These are phyloP conservation scores for Ectropis crepuscularia DNA, from an alignment of 2,888 invertebrate genomes.

Conservation along the genomic window DNA sequence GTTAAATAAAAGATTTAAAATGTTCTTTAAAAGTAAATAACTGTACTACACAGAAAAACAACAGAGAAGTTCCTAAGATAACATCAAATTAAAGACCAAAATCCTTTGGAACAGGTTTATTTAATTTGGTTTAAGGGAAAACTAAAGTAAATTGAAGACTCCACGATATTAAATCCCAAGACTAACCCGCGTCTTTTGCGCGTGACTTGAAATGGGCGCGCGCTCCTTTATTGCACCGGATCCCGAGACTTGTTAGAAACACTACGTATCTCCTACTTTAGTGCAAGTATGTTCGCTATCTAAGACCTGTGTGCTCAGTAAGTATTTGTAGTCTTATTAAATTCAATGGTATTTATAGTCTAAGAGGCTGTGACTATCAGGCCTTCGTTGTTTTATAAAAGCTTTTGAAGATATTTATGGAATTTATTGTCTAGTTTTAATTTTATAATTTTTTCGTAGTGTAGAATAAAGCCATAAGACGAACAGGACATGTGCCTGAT, in stretches of 20 bases:
- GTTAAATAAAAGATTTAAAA: too few relatives aligned
- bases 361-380: too few relatives aligned
- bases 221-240: conserved; percentile 5
- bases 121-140: conserved; percentile 3
- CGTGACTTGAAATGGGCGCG: neutral
- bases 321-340: conserved; percentile 6
- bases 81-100: conserved; percentile 9
- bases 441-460: too few relatives aligned
- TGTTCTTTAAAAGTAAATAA: neutral
- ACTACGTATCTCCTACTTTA: neutral
- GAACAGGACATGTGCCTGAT: too few relatives aligned
- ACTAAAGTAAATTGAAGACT: conserved; percentile 7
- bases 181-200: neutral
- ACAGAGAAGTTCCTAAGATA: neutral
- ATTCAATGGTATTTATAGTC: neutral
- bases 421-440: too few relatives aligned
- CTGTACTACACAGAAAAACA: neutral
- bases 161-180: conserved; percentile 13
- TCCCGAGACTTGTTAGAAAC: neutral
- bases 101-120: neutral
- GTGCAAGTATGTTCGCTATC: conserved; percentile 6
- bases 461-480: too few relatives aligned
- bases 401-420: too few relatives aligned
- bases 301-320: conserved; percentile 5
- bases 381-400: too few relatives aligned